Evolutionary conservation across 2,888 invertebrate species (phyloP), one percentile per base, ranked within the genome.

Genomic region (Agriopis leucophaearia): DNA sequence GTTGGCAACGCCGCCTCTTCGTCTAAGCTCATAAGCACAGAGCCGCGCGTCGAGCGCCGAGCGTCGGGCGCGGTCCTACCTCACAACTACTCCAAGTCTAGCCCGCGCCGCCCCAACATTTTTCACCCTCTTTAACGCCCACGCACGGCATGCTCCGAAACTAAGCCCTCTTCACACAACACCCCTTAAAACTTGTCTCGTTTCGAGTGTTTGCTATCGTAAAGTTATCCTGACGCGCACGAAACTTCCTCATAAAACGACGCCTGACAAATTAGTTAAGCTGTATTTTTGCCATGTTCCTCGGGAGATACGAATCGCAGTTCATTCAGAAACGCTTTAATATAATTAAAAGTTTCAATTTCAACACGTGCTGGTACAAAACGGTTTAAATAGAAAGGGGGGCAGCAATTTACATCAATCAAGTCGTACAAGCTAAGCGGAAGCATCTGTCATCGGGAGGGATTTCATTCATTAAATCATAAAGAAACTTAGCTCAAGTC

Each of bases 361-460:
- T 18, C 35, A 55, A 56, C 73, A 73, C 73, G 71, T 73, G 68
- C 56, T 70, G 57, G 36, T 48, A 77, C 66, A 72, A 77, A 77
- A 75, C 64, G 64, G 65, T 70, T 70, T 67, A 48, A 55, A 73
- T 72, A 67, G 77, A 77, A 74, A 74, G 75, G 74, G 75, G 74
- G 76, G 74, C 66, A 71, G 45, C 40, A 51, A 58, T 75, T 76
- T 74, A 65, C 71, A 80, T 78, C 83, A 82, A 82, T 82, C 82
- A 83, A 82, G 81, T 81, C 77, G 80, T 75, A 72, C 70, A 77
- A 74, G 63, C 74, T 74, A 70, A 74, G 78, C 88, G 90, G 90
- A 90, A 87, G 79, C 82, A 76, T 83, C 77, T 81, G 82, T 84
- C 86, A 83, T 82, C 81, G 82, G 84, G 77, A 82, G 83, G 84